phyloP scores from a whole-genome alignment of 1,140 invertebrate species.

The Heliothis virescens region DNA sequence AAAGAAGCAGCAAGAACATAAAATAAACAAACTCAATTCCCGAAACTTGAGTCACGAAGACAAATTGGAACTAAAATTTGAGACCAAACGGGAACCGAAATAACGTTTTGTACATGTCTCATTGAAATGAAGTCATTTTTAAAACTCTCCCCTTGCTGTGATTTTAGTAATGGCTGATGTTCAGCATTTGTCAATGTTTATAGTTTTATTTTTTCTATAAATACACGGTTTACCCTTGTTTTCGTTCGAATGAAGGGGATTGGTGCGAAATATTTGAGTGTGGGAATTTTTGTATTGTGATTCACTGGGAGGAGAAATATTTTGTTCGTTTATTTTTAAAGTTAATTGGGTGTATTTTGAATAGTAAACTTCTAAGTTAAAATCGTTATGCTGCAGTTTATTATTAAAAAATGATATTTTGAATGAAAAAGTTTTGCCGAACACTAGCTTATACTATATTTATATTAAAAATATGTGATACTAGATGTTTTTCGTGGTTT shows the following conservation, averaged over 20 bases:
- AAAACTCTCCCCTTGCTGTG: conserved; percentile 56
- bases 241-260: background rate
- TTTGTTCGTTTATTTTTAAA: background rate
- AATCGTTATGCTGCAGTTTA: background rate
- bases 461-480: too few species aligned
- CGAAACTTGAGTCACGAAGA: conserved; percentile 52
- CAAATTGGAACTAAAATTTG: conserved; percentile 64
- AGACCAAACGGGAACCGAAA: conserved; percentile 63
- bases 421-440: too few species aligned
- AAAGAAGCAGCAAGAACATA: background rate
- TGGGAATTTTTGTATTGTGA: conserved; percentile 10
- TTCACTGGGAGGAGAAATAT: too few species aligned
- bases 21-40: conserved; percentile 13
- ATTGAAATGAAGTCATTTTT: conserved; percentile 69
- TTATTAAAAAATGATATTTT: too few species aligned
- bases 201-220: conserved; percentile 42
- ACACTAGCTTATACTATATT: too few species aligned
- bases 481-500: too few species aligned
- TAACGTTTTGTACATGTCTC: conserved; percentile 58
- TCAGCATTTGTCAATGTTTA: conserved; percentile 72
- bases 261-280: conserved; percentile 1
- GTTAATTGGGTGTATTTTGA: too few species aligned
- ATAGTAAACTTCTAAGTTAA: background rate
- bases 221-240: conserved; percentile 36
- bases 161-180: conserved; percentile 63